A percentile compares a stretch with the other conserved stretches of the same genome.
Conservation (phyloP, 2,888 invertebrate genomes). For the Cheilosia soror region DNA sequence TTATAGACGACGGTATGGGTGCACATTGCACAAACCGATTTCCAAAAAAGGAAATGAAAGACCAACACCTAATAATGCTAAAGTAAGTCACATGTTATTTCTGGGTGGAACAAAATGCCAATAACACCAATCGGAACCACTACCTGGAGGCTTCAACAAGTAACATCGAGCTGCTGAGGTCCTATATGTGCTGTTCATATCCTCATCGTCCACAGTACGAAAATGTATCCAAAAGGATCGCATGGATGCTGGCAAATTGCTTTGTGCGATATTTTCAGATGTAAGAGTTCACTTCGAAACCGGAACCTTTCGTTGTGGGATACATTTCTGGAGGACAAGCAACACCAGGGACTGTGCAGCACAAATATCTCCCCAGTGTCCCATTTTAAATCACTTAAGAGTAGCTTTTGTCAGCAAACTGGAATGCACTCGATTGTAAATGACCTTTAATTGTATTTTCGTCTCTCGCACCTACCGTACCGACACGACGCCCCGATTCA, state of each 20-base stretch:
- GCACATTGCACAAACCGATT: neutral
- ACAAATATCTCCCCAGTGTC: slow-evolving; percentile 52
- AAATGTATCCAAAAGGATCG: slow-evolving; percentile 47
- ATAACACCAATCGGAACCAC: slow-evolving; percentile 60
- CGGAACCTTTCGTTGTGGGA: slow-evolving; percentile 34
- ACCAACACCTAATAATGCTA: slow-evolving; percentile 71
- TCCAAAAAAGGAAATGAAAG: slow-evolving; percentile 72
- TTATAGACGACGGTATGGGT: neutral
- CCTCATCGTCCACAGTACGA: slow-evolving; percentile 12
- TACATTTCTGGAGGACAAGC: slow-evolving; percentile 8
- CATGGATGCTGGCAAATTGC: slow-evolving; percentile 49
- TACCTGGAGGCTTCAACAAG: slow-evolving; percentile 62
- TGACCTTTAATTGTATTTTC: slow-evolving; percentile 74
- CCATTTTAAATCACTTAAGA: slow-evolving; percentile 73
- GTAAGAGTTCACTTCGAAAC: slow-evolving; percentile 31
- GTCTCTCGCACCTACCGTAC: slow-evolving; percentile 38
- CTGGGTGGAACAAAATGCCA: slow-evolving; percentile 50
- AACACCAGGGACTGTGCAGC: neutral
- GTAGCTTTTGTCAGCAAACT: slow-evolving; percentile 65
- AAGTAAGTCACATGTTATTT: slow-evolving; percentile 74
- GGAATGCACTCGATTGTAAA: slow-evolving; percentile 71
- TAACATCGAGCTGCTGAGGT: slow-evolving; percentile 27
- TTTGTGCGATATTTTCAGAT: slow-evolving; percentile 55
- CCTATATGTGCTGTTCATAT: neutral
- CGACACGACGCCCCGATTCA: neutral